phyloP scores from a whole-genome alignment of 2,113 vertebrate species.

The Pseudorectes ferrugineus region DNA sequence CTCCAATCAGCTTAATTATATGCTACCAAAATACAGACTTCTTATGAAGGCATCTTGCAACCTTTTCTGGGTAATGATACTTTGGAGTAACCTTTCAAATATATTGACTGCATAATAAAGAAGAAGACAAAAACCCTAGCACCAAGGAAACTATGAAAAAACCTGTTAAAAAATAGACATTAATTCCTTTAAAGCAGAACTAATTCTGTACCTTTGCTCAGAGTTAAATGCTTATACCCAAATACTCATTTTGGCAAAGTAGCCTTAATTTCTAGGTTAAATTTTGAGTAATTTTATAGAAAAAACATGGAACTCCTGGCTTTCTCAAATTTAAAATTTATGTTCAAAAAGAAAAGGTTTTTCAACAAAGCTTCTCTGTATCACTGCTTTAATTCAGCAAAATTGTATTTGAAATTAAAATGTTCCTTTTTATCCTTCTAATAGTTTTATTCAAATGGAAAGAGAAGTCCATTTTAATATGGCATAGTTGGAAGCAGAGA shows the following conservation, averaged over 20 bases:
- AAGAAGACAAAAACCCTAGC: neutral
- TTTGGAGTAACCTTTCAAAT: neutral
- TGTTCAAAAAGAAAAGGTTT: neutral
- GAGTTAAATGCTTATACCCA: neutral
- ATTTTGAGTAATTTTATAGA: neutral
- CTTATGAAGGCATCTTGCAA: neutral
- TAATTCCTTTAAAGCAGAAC: neutral
- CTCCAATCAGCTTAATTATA: slow-evolving; percentile 33
- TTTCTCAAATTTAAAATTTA: neutral
- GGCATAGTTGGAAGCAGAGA: neutral
- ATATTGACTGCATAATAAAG: neutral
- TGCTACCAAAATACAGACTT: neutral
- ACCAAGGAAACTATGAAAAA: neutral
- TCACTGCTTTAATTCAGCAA: neutral
- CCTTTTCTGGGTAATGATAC: neutral
- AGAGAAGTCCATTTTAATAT: neutral
- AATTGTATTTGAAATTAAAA: neutral
- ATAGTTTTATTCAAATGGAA: neutral
- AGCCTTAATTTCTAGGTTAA: neutral
- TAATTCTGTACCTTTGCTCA: neutral
- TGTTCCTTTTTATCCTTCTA: neutral
- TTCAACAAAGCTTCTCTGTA: neutral
- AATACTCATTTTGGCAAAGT: neutral
- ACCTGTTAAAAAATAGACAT: neutral
- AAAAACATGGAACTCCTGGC: neutral